Evolutionary conservation across 2,113 vertebrate species (phyloP), one percentile per base, ranked within the genome.

Genomic region (Sula dactylatra): DNA sequence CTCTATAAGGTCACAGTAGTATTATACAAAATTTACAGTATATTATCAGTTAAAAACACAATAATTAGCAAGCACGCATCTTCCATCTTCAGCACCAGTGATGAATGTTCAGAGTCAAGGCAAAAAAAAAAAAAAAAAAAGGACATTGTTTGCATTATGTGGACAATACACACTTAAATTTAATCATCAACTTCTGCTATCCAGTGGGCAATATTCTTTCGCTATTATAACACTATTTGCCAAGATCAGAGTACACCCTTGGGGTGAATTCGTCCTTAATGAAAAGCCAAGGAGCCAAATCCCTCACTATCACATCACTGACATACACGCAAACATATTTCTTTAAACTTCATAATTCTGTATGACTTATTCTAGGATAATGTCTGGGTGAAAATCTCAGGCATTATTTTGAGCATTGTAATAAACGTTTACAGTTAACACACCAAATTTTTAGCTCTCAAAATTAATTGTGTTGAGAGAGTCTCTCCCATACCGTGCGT

Each of bases 201-300:
- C 97, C 98, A 98, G 97, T 91, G 93, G 98, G 98, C 98, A 96
- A 98, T 97, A 97, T 96, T 96, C 96, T 97, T 97, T 95, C 11
- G 42, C 97, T 98, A 98, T 99, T 98, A 98, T 98, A 98, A 98
- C 95, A 86, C 97, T 98, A 98, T 99, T 99, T 99, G 96, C 98
- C 97, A 98, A 98, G 96, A 98, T 98, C 98, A 97, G 84, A 99
- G 96, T 96, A 97, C 95, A 98, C 98, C 98, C 98, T 97, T 97
- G 98, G 98, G 99, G 98, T 98, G 98, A 98, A 98, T 99, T 98
- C 96, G 96, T 99, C 97, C 98, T 98, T 99, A 99, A 99, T 97
- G 97, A 99, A 99, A 98, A 96, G 96, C 98, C 96, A 97, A 96
- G 93, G 91, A 98, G 88, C 88, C 97, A 97, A 97, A 97, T 96